Evolutionary conservation across 1,140 invertebrate genomes (phyloP).

Genomic region (Atta cephalotes): DNA sequence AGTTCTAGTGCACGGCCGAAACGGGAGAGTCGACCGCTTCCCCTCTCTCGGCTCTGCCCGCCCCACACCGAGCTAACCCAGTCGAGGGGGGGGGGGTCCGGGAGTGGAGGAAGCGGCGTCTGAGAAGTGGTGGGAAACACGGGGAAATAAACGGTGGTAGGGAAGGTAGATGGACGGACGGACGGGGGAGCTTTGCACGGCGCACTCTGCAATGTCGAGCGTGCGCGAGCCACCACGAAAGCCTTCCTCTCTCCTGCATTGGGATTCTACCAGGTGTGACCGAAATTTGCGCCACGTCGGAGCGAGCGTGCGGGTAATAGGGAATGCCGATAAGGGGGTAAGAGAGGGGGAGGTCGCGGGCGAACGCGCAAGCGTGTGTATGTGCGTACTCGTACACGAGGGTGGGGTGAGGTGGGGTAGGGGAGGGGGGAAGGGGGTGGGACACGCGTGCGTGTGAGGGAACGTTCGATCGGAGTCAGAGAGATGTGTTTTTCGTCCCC

Average conservation of each 20-base stretch:
- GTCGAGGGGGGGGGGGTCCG: background rate
- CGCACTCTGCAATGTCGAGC: constrained; percentile 69
- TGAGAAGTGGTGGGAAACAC: constrained; percentile 19
- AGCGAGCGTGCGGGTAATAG: constrained; percentile 39
- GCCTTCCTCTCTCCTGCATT: constrained; percentile 11
- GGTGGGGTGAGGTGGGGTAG: background rate
- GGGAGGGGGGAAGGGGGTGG: background rate
- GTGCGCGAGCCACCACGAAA: constrained; percentile 56
- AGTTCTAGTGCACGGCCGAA: constrained; percentile 77
- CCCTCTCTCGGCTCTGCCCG: constrained; percentile 17
- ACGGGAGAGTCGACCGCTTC: constrained; percentile 72
- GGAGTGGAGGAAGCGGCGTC: constrained; percentile 22
- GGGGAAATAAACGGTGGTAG: constrained; percentile 21
- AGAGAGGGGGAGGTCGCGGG: background rate
- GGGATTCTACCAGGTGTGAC: constrained; percentile 74
- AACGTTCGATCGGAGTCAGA: constrained; percentile 42
- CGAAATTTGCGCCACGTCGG: constrained; percentile 66
- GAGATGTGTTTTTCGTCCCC: constrained; percentile 10
- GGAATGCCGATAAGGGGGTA: constrained; percentile 41
- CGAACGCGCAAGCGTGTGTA: constrained; percentile 11
- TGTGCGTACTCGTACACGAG: background rate
- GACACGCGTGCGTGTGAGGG: constrained; percentile 6
- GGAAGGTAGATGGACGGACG: background rate
- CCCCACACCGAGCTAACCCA: background rate
- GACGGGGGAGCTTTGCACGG: constrained; percentile 32